These are phyloP conservation scores for Aleiodes sp. DNA, from an alignment of 1,140 invertebrate genomes.

Conservation along the genomic window DNA sequence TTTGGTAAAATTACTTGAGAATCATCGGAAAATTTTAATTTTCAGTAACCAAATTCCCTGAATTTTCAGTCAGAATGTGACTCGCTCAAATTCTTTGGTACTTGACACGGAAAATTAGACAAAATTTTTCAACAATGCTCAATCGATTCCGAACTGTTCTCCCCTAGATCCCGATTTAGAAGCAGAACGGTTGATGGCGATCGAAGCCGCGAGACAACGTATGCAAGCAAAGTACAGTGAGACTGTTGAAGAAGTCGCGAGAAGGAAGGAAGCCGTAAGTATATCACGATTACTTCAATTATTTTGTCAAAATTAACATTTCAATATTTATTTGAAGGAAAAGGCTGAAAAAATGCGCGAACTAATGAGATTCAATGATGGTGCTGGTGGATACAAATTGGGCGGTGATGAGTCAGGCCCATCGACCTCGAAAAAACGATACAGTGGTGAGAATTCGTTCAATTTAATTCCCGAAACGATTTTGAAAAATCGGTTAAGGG, in stretches of 20 bases:
- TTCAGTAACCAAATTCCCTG: too few relatives aligned
- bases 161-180: constrained; percentile 60
- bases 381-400: constrained; percentile 39
- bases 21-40: too few relatives aligned
- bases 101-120: background rate
- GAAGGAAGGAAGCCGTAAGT: constrained; percentile 56
- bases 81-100: background rate
- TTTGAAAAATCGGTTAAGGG: too few relatives aligned
- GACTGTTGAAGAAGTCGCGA: constrained; percentile 44
- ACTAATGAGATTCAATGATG: constrained; percentile 29
- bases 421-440: constrained; percentile 25
- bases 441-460: background rate
- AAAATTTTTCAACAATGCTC: constrained; percentile 1
- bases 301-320: constrained; percentile 23
- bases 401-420: constrained; percentile 25
- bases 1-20: too few relatives aligned
- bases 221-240: constrained; percentile 61
- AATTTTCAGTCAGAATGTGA: too few relatives aligned
- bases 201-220: constrained; percentile 53
- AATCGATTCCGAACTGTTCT: too few relatives aligned
- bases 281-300: background rate
- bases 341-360: constrained; percentile 45
- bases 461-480: too few relatives aligned
- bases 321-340: constrained; percentile 39
- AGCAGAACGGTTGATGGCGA: constrained; percentile 46